Evolutionary conservation across 1,140 invertebrate species (phyloP).

Genomic region (Ceratoteleas bidentatus): DNA sequence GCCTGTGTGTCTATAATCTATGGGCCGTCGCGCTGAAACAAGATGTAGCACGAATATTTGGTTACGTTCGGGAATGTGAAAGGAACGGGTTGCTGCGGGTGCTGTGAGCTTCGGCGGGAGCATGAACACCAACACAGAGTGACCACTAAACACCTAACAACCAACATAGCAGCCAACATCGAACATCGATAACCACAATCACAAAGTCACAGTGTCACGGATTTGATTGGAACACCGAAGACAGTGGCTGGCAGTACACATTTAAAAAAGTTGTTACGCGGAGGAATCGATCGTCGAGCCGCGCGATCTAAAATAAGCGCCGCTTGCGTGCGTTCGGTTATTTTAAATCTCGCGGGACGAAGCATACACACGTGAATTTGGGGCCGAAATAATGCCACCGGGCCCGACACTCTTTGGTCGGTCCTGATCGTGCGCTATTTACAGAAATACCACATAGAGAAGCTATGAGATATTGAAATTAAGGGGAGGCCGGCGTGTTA

Average conservation of each 20-base stretch:
- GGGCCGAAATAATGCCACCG: conserved; percentile 42
- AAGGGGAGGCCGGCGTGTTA: conserved; percentile 8
- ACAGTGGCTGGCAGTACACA: conserved; percentile 71
- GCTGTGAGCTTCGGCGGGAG: conserved; percentile 71
- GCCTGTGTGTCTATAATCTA: conserved; percentile 20
- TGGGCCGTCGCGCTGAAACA: conserved; percentile 38
- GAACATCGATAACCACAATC: conserved; percentile 80
- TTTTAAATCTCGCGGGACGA: conserved; percentile 39
- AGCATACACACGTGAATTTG: conserved; percentile 30
- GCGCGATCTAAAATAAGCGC: conserved; percentile 51
- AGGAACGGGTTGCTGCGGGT: conserved; percentile 67
- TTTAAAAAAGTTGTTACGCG: conserved; percentile 51
- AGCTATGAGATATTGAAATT: conserved; percentile 10
- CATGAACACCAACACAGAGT: conserved; percentile 77
- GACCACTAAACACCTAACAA: conserved; percentile 81
- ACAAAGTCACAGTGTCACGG: conserved; percentile 78
- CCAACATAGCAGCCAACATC: conserved; percentile 81
- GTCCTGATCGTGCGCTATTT: conserved; percentile 3
- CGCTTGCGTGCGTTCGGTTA: conserved; percentile 33
- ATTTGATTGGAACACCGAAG: conserved; percentile 77
- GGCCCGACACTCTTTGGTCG: conserved; percentile 4
- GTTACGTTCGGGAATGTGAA: conserved; percentile 54
- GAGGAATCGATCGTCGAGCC: conserved; percentile 35
- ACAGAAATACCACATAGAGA: conserved; percentile 4
- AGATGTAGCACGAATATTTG: conserved; percentile 54